A percentile compares a stretch with the other conserved stretches of the same genome.
phyloP scores from a whole-genome alignment of 1,140 invertebrate species.

The Scaptomyza graminum region DNA sequence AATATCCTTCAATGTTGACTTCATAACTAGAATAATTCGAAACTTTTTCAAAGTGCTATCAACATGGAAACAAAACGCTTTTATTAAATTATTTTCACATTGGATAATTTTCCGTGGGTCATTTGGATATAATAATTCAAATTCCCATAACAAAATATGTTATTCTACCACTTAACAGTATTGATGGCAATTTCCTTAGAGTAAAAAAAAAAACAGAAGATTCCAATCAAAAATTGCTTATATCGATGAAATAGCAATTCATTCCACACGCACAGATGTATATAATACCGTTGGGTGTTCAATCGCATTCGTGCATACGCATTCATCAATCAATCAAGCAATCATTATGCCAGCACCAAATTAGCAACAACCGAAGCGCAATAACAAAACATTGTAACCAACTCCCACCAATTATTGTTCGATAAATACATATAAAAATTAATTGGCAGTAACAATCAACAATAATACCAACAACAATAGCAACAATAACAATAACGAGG shows the following conservation, averaged over 20 bases:
- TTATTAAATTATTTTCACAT: neutral
- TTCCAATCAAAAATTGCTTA: slow-evolving; percentile 8
- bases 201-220: neutral
- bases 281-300: slow-evolving; percentile 54
- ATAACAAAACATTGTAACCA: slow-evolving; percentile 9
- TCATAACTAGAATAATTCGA: neutral
- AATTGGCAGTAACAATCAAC: slow-evolving; percentile 60
- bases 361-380: slow-evolving; percentile 60
- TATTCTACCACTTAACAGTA: neutral
- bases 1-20: slow-evolving; percentile 3
- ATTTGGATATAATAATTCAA: slow-evolving; percentile 6
- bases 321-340: slow-evolving; percentile 69
- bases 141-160: slow-evolving; percentile 33
- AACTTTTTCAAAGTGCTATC: neutral
- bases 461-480: slow-evolving; percentile 26
- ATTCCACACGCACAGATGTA: slow-evolving; percentile 42
- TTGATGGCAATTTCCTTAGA: slow-evolving; percentile 7
- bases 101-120: neutral
- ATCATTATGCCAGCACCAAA: slow-evolving; percentile 74
- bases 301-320: slow-evolving; percentile 45
- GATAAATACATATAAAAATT: slow-evolving; percentile 65
- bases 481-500: slow-evolving; percentile 26
- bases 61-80: neutral
- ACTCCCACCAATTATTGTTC: slow-evolving; percentile 26
- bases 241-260: slow-evolving; percentile 75